Conservation (phyloP, 2,113 vertebrate species). For the Callithrix jacchus region DNA sequence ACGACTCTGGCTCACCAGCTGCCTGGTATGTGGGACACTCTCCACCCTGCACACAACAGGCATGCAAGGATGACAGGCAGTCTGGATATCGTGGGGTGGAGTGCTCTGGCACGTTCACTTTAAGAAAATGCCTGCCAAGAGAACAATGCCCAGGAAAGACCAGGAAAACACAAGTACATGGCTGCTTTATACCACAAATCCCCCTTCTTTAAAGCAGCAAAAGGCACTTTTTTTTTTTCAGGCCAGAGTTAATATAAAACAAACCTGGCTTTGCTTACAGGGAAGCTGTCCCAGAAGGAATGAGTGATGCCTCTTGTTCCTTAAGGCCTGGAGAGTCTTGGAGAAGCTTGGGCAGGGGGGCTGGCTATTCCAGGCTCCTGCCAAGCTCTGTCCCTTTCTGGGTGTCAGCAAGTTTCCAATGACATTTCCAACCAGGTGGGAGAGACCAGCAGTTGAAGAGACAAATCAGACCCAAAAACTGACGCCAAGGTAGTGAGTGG, state of each 20-base stretch:
- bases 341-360: not conserved
- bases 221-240: conserved; percentile 72
- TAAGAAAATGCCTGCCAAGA: conserved; percentile 7
- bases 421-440: conserved; percentile 36
- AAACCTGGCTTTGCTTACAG: conserved; percentile 27
- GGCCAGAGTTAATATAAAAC: conserved; percentile 36
- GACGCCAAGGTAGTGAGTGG: not conserved
- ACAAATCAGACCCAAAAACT: not conserved
- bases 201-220: conserved; percentile 57
- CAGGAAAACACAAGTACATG: not conserved
- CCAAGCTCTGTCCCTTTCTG: not conserved
- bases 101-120: not conserved
- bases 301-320: not conserved
- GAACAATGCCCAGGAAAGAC: not conserved
- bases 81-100: not conserved
- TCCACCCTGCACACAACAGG: not conserved
- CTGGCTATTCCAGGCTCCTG: not conserved
- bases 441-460: not conserved
- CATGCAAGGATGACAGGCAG: rapidly evolving
- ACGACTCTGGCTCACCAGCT: not conserved
- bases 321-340: not conserved
- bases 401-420: not conserved
- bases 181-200: conserved; percentile 24
- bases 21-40: not conserved
- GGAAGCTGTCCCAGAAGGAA: conserved; percentile 17